These are phyloP conservation scores for Alviniconcha strummeri DNA, from an alignment of 2,888 invertebrate species.

Conservation along the genomic window DNA sequence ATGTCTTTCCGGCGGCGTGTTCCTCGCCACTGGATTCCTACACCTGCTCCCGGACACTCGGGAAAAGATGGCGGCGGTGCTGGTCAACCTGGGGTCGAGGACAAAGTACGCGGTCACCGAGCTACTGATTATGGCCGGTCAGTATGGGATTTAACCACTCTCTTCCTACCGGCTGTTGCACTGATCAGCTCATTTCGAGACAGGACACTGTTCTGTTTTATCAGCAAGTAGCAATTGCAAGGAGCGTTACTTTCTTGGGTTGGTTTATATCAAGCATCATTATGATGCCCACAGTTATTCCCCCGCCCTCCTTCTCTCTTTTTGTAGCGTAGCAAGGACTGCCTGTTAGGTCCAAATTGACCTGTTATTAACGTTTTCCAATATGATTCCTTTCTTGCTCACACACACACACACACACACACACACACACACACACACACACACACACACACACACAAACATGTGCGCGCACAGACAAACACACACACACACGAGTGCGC, in stretches of 20 bases:
- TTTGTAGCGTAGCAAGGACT: too few relatives aligned
- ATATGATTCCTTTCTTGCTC: neutral
- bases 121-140: constrained; percentile 58
- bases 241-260: too few relatives aligned
- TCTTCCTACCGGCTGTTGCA: neutral
- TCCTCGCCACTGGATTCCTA: constrained; percentile 63
- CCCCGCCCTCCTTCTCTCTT: too few relatives aligned
- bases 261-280: neutral
- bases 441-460: neutral
- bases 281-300: too few relatives aligned
- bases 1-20: constrained; percentile 57
- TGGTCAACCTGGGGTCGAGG: constrained; percentile 58
- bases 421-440: neutral
- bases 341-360: too few relatives aligned
- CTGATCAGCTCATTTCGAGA: too few relatives aligned
- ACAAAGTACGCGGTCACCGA: constrained; percentile 64
- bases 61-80: constrained; percentile 57
- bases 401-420: neutral
- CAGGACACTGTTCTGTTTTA: too few relatives aligned
- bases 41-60: constrained; percentile 64
- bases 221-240: too few relatives aligned
- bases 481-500: neutral
- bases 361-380: too few relatives aligned
- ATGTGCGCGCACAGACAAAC: neutral
- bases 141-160: neutral